Conservation (phyloP, 2,888 invertebrate genomes). For the Cosmopolites sordidus region DNA sequence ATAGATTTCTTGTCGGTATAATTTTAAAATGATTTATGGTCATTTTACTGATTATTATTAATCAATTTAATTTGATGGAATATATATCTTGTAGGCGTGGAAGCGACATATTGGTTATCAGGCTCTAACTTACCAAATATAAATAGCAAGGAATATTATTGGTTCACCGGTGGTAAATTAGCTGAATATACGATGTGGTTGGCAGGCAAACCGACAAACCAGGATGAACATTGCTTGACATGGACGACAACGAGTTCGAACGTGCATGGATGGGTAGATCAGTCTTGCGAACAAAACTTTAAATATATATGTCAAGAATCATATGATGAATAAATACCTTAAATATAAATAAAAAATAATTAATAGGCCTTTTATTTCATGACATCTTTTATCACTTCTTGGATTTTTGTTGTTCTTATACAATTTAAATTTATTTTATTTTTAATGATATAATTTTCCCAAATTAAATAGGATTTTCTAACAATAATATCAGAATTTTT, state of each 20-base stretch:
- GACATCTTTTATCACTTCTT: too few species aligned
- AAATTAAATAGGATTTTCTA: too few species aligned
- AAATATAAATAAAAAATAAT: too few species aligned
- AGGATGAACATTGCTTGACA: background rate
- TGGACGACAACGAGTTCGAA: background rate
- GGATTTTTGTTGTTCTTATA: too few species aligned
- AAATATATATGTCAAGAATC: slow-evolving; percentile 1
- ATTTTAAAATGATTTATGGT: too few species aligned
- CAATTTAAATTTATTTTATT: too few species aligned
- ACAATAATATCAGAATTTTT: too few species aligned
- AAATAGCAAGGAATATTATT: background rate
- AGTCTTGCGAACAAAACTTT: background rate
- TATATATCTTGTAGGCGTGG: background rate
- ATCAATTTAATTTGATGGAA: too few species aligned
- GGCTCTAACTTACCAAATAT: background rate
- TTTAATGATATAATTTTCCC: too few species aligned
- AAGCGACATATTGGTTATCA: background rate
- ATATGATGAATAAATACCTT: background rate
- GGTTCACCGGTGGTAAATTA: background rate
- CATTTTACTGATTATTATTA: too few species aligned
- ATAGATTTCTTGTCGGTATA: too few species aligned
- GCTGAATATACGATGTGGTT: background rate
- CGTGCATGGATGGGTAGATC: background rate
- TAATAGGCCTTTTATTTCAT: too few species aligned
- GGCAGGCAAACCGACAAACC: background rate